phyloP scores from a whole-genome alignment of 2,888 invertebrate species.

The Trichogramma evanescens region DNA sequence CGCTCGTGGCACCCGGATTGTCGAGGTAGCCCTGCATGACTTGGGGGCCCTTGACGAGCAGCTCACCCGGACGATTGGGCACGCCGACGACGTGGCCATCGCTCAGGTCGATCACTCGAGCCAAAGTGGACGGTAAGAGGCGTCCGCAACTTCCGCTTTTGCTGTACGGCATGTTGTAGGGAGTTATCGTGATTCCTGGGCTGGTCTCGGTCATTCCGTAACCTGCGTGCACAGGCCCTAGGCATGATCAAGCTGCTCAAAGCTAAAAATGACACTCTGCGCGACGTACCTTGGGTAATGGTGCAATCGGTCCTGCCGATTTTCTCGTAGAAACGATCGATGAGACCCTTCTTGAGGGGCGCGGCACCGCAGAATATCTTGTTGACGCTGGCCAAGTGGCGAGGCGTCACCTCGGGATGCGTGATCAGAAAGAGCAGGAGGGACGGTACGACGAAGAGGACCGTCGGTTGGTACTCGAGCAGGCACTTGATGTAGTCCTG shows the following conservation, averaged over 20 bases:
- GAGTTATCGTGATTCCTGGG: constrained; percentile 58
- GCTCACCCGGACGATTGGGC: constrained; percentile 63
- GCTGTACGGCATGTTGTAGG: constrained; percentile 52
- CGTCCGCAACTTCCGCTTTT: constrained; percentile 66
- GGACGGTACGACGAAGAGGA: constrained; percentile 70
- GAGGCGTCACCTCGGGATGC: constrained; percentile 61
- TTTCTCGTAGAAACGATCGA: constrained; percentile 59
- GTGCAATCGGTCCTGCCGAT: constrained; percentile 35
- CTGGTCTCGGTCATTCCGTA: constrained; percentile 67
- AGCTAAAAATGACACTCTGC: not conserved
- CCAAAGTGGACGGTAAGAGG: constrained; percentile 61
- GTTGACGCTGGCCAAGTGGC: constrained; percentile 59
- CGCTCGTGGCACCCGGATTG: constrained; percentile 65
- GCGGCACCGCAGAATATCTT: constrained; percentile 69
- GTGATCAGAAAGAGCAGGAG: constrained; percentile 68
- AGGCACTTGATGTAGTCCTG: constrained; percentile 64
- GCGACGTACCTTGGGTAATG: constrained; percentile 40
- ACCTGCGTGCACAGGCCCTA: constrained; percentile 43
- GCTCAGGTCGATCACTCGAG: constrained; percentile 56
- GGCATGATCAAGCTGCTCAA: not conserved
- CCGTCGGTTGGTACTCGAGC: constrained; percentile 55
- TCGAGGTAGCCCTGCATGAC: constrained; percentile 77
- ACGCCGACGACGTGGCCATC: constrained; percentile 53
- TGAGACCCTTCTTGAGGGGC: constrained; percentile 59
- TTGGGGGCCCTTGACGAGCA: constrained; percentile 68